Evolutionary conservation across 2,888 invertebrate species (phyloP).

Genomic region (Smittia sp.): DNA sequence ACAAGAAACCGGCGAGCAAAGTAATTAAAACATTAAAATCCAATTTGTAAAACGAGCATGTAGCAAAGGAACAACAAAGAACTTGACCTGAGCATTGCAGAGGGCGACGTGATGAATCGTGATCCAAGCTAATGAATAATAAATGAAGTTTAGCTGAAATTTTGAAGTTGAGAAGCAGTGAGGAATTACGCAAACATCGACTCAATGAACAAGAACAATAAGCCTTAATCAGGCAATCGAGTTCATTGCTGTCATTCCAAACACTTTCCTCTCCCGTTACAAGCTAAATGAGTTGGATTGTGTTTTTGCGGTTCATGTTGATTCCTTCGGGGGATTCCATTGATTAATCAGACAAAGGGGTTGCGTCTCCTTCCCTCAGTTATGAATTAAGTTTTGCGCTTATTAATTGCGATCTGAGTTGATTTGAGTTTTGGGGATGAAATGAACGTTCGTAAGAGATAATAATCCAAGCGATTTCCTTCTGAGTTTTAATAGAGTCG

Average conservation of each 20-base stretch:
- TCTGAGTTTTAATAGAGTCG: too few relatives aligned
- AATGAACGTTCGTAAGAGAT: too few relatives aligned
- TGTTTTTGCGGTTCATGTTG: neutral
- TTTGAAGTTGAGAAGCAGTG: neutral
- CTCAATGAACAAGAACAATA: conserved; percentile 18
- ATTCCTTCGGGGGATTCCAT: conserved; percentile 4
- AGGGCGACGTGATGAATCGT: neutral
- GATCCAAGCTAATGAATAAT: conserved; percentile 7
- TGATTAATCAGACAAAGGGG: conserved; percentile 6
- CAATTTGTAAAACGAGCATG: conserved; percentile 38
- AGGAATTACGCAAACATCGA: conserved; percentile 12
- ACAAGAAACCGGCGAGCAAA: neutral
- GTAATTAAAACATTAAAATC: conserved; percentile 41
- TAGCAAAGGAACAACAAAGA: conserved; percentile 11
- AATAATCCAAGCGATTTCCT: too few relatives aligned
- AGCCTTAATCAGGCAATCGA: neutral
- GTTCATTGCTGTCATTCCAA: neutral
- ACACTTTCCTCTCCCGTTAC: neutral
- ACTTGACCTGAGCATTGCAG: neutral
- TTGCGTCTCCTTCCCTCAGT: neutral
- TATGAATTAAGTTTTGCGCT: neutral
- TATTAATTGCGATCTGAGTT: neutral
- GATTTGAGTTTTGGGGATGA: neutral
- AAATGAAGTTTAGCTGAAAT: neutral
- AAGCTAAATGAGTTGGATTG: conserved; percentile 14